Evolutionary conservation across 2,113 vertebrate genomes (phyloP).

Genomic region (Pongo pygmaeus): DNA sequence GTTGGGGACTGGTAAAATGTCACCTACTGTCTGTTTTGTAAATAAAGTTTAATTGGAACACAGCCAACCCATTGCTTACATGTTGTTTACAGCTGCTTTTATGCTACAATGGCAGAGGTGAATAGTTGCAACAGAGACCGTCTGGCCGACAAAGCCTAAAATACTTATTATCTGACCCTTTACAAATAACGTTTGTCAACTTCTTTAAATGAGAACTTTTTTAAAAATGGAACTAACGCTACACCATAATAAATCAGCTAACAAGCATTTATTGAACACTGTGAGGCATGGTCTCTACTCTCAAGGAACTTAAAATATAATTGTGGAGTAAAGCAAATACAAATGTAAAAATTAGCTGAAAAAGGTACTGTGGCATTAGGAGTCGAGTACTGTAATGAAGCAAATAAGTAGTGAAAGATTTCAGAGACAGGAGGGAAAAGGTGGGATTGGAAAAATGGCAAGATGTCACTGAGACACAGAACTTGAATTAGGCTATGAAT

Average conservation of each 20-base stretch:
- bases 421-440: neutral
- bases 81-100: neutral
- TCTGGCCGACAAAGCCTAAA: neutral
- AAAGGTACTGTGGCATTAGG: neutral
- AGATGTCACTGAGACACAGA: neutral
- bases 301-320: neutral
- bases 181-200: neutral
- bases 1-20: neutral
- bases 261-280: constrained; percentile 9
- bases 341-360: neutral
- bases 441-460: neutral
- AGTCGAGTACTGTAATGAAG: neutral
- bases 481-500: neutral
- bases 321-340: neutral
- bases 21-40: neutral
- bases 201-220: neutral
- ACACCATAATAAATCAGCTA: neutral
- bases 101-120: rapidly evolving
- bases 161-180: neutral
- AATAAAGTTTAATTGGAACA: neutral
- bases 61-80: neutral
- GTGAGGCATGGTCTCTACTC: neutral
- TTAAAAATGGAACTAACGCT: neutral
- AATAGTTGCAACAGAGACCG: neutral
- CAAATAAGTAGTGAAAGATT: neutral